Evolutionary conservation across 2,113 vertebrate genomes (phyloP), one percentile per base, ranked within the genome.

Genomic region (Chloropsis hardwickii): DNA sequence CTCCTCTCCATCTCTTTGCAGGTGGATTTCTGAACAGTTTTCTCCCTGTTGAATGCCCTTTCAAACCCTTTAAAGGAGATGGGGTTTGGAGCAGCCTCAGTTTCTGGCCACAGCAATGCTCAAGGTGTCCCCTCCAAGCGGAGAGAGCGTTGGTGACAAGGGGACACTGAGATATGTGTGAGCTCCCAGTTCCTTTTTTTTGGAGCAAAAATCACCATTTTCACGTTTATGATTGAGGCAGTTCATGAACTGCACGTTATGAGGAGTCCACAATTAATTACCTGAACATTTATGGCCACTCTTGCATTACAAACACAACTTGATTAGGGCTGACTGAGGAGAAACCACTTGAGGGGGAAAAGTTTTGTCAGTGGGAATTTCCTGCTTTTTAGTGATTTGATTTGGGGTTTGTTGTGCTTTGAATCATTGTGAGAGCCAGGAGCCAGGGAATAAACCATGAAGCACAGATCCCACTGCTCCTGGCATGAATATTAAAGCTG

Each of bases 371-470:
- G n/a, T 73, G 76, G 67, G 86, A 90, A 88, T 88, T 88, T 86
- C 79, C 58, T 90, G 39, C 29, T 86, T 77, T 90, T 90, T 37
- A 83, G 51, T 78, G 79, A 18, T 39, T 94, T 88, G 94, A 84
- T 90, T 86, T 73, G 90, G 31, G n/a, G 5, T 21, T 86, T 91
- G 72, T 86, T 95, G 86, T 80, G 85, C 47, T 88, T n/a, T 93
- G 82, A 93, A 92, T 92, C 64, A 80, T 47, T 13, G 7, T 11
- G 14, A 91, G 25, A 86, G 21, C 58, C 83, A 74, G 64, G 86
- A 94, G 86, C 51, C 39, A 62, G 81, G 64, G 78, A 90, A 87
- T 60, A 77, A 82, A 66, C 47, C 40, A 5, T 7, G 51, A 45
- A 90, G 72, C 71, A 24, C 76, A 71, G 90, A 74, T 91, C 94